Evolutionary conservation across 1,140 invertebrate genomes (phyloP), one percentile per base, ranked within the genome.

Genomic region (Holcopasites calliopsidis): DNA sequence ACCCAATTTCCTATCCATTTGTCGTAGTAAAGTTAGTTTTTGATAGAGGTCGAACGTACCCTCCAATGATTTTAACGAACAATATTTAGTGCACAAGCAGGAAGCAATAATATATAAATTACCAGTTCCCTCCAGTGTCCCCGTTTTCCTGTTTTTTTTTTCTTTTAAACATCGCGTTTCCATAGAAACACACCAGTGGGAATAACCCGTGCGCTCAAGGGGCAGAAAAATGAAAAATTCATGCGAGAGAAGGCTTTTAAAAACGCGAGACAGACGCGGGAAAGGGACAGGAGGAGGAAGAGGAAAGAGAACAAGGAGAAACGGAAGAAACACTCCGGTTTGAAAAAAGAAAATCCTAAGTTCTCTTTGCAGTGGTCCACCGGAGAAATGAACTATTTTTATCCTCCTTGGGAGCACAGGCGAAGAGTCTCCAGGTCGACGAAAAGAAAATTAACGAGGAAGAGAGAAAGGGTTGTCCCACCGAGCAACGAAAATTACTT

Each of bases 351-450:
- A n/a, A 82, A 76, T 77, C 80, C 33, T 65, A 78, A 81, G 68
- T 79, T 58, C 62, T 64, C 79, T 79, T 82, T 70, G 82, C 79
- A 77, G 65, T 82, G 82, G 82, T 79, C 79, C 75, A 61, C 54
- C 49, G 10, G 68, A 49, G 73, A 79, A 82, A 82, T 72, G 64
- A 76, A 84, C 83, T 85, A 85, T 84, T 85, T 84, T 82, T 68
- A 70, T 76, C 68, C 57, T 47, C 35, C 28, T 7, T 23, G 33
- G 42, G 35, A 6, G 40, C 23, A 13, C 8, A 13, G 5, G 33
- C 40, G 23, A 23, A 13, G 40, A n/a, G n/a, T n/a, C n/a, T n/a
- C n/a, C n/a, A n/a, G n/a, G n/a, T n/a, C n/a, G n/a, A 64, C 26
- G 26, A 23, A 47, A 31, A 64, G 40, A 16, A 33, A 64, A 35